Conservation (phyloP, 2,797 vertebrate species). For the Anas acuta region DNA sequence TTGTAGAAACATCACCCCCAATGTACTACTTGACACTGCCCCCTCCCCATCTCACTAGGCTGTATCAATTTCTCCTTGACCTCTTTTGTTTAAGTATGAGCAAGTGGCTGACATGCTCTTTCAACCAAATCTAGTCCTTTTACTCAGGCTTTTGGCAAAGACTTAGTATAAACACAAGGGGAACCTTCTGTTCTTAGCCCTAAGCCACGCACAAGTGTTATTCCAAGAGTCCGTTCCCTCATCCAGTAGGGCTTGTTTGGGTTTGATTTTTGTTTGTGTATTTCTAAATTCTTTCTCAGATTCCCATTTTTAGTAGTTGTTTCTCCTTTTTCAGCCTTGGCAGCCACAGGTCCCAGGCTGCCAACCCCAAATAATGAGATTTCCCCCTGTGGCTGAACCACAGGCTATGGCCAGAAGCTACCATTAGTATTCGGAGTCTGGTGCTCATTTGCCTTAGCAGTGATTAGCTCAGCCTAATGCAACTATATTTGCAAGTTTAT, state of each 20-base stretch:
- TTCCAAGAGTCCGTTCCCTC: background rate
- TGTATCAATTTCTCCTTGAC: background rate
- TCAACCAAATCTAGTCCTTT: background rate
- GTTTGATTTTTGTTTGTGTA: background rate
- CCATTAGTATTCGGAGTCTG: background rate
- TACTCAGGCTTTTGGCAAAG: background rate
- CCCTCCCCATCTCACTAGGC: background rate
- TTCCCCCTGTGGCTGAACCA: background rate
- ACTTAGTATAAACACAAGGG: background rate
- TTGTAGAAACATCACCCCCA: background rate
- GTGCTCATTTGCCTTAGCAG: background rate
- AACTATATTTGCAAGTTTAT: slow-evolving; percentile 3
- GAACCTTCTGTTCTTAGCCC: background rate
- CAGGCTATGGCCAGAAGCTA: background rate
- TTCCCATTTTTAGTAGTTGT: background rate
- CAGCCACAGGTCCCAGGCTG: background rate
- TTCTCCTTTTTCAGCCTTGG: background rate
- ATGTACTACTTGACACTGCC: background rate
- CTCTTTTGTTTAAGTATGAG: background rate
- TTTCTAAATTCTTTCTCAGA: background rate
- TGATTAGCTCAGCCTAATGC: slow-evolving; percentile 14
- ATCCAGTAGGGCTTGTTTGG: background rate
- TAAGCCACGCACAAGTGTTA: background rate
- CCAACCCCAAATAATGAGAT: background rate
- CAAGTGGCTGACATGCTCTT: background rate